Conservation (phyloP, 2,113 vertebrate species). For the cattle (Bos taurus) region DNA sequence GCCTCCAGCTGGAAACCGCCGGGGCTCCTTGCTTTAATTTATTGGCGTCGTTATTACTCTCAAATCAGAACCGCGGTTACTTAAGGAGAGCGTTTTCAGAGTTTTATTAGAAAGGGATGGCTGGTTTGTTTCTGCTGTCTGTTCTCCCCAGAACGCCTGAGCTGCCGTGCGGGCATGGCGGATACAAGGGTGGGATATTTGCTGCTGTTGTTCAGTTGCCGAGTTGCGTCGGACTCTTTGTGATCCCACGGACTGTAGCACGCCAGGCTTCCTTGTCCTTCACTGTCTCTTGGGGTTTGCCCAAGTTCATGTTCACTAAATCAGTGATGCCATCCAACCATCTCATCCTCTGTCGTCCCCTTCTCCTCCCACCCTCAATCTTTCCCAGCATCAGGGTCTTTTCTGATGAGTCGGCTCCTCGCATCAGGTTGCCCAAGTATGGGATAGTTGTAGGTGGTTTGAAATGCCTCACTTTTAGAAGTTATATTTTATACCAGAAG, state of each 20-base stretch:
- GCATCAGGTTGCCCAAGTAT: background rate
- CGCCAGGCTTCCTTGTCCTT: background rate
- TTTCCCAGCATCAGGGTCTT: background rate
- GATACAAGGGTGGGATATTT: background rate
- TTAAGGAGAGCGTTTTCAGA: background rate
- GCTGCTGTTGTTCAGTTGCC: background rate
- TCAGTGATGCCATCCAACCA: background rate
- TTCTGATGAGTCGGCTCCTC: background rate
- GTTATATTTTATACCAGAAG: background rate
- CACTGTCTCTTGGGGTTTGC: background rate
- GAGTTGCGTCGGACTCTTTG: background rate
- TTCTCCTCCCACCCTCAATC: background rate
- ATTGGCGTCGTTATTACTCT: background rate
- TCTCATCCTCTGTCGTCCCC: background rate
- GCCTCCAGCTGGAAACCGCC: background rate
- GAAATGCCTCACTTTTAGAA: background rate
- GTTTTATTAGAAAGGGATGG: conserved; percentile 13
- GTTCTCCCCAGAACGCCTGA: fast-evolving
- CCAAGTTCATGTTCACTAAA: background rate
- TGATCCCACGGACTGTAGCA: background rate
- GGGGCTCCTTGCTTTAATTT: conserved; percentile 36
- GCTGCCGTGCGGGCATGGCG: fast-evolving
- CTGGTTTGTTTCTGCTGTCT: background rate
- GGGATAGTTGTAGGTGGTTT: background rate
- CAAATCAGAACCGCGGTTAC: background rate